Evolutionary conservation across 1,140 invertebrate genomes (phyloP).

Genomic region (Thrips palmi): DNA sequence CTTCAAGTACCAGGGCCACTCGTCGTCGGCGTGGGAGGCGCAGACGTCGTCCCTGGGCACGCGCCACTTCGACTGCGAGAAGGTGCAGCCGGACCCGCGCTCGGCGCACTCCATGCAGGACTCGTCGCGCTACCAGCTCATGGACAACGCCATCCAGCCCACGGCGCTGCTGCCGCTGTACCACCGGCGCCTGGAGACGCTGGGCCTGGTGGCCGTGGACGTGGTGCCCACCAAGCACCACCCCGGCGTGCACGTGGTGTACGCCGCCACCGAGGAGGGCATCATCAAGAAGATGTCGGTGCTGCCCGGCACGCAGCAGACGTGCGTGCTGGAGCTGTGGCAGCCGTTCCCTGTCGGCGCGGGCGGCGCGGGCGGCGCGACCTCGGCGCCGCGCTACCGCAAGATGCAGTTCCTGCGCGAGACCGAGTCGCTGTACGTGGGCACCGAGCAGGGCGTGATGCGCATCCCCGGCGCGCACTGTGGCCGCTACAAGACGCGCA

Average conservation of each 20-base stretch:
- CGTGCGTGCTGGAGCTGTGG: slow-evolving; percentile 76
- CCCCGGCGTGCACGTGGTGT: slow-evolving; percentile 48
- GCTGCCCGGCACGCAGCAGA: slow-evolving; percentile 40
- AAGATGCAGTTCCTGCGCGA: background rate
- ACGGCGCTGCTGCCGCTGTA: slow-evolving; percentile 47
- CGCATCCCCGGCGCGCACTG: slow-evolving; percentile 62
- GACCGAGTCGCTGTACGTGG: slow-evolving; percentile 63
- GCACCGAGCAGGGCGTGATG: slow-evolving; percentile 47
- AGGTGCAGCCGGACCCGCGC: background rate
- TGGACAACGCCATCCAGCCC: slow-evolving; percentile 70
- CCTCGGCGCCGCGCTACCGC: background rate
- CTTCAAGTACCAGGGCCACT: slow-evolving; percentile 72
- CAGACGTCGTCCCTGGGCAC: slow-evolving; percentile 25
- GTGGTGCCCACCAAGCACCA: slow-evolving; percentile 45
- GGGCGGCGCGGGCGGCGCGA: slow-evolving; percentile 8
- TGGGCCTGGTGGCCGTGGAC: slow-evolving; percentile 64
- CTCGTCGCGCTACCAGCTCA: slow-evolving; percentile 64
- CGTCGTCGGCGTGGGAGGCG: slow-evolving; percentile 59
- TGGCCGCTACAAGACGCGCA: slow-evolving; percentile 41
- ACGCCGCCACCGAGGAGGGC: slow-evolving; percentile 55
- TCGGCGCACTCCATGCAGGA: slow-evolving; percentile 28
- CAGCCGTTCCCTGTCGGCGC: slow-evolving; percentile 38
- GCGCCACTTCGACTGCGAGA: slow-evolving; percentile 14
- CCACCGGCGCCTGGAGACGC: slow-evolving; percentile 45
- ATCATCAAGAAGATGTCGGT: slow-evolving; percentile 65